Evolutionary conservation across 2,113 vertebrate genomes (phyloP).

Genomic region (Elephas maximus): DNA sequence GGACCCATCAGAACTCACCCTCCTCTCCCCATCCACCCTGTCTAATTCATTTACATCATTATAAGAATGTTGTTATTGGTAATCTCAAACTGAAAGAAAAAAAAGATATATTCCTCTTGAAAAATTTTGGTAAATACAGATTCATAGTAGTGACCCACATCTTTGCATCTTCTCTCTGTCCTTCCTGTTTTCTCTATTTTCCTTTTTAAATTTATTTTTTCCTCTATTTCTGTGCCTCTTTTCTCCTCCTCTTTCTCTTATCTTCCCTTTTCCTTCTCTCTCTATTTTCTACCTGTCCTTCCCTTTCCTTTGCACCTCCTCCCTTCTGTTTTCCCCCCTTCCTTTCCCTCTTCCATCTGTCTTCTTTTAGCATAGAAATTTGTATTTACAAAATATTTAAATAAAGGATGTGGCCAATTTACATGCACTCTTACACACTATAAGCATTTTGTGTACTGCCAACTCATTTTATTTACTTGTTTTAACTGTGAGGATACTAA

Average conservation of each 20-base stretch:
- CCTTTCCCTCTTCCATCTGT: neutral
- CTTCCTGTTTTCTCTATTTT: slow-evolving; percentile 24
- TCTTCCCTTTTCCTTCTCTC: neutral
- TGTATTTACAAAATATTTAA: slow-evolving; percentile 64
- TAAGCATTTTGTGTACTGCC: slow-evolving; percentile 66
- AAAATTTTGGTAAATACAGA: slow-evolving; percentile 32
- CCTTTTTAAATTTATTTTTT: slow-evolving; percentile 41
- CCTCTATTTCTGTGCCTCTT: neutral
- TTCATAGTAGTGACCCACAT: neutral
- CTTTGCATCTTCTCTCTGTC: neutral
- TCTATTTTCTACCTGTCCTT: neutral
- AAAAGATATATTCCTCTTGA: neutral
- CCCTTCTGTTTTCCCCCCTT: neutral
- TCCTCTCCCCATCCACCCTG: neutral
- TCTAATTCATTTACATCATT: slow-evolving; percentile 22
- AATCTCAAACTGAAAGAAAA: neutral
- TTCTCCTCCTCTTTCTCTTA: neutral
- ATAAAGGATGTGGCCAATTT: slow-evolving; percentile 63
- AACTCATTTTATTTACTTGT: slow-evolving; percentile 76
- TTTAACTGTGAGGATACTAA: slow-evolving; percentile 71
- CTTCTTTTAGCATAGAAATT: slow-evolving; percentile 34
- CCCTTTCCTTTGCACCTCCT: neutral
- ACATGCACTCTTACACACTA: neutral
- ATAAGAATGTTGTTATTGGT: neutral
- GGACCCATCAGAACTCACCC: neutral